phyloP scores from a whole-genome alignment of 2,113 vertebrate species.

The Pungitius pungitius region DNA sequence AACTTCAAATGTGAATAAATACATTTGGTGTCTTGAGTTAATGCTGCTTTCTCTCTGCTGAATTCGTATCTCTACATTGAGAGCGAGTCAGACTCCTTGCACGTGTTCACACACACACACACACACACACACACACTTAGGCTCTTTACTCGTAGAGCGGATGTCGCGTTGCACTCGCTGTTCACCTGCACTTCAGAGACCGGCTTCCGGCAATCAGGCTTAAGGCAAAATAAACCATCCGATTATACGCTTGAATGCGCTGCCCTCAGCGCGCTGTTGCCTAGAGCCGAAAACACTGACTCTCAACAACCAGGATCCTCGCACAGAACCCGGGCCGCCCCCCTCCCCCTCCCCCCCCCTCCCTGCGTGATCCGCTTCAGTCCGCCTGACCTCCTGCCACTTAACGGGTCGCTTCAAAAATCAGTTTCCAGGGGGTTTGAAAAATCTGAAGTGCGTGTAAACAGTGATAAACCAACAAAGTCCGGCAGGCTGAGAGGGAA shows the following conservation, averaged over 20 bases:
- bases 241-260: constrained; percentile 6
- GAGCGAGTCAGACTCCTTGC: not conserved
- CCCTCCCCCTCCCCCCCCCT: not conserved
- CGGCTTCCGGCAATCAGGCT: not conserved
- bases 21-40: not conserved
- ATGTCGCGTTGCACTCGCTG: not conserved
- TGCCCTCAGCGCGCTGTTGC: not conserved
- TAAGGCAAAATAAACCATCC: no score
- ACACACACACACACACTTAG: not conserved
- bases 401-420: not conserved
- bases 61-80: no score
- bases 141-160: constrained; percentile 7
- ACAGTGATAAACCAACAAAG: not conserved
- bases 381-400: not conserved
- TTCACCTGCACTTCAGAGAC: constrained; percentile 2
- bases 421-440: not conserved
- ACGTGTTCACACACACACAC: not conserved
- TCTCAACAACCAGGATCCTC: not conserved
- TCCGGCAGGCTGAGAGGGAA: not conserved
- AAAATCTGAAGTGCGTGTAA: constrained; percentile 12
- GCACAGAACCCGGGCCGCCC: not conserved
- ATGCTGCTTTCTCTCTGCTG: no score
- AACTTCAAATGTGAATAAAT: not conserved
- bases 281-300: no score
- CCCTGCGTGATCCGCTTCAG: not conserved